Percentiles rank a stretch among this genome's conserved stretches.
phyloP scores from a whole-genome alignment of 2,888 invertebrate species.

The Cotesia congregata region DNA sequence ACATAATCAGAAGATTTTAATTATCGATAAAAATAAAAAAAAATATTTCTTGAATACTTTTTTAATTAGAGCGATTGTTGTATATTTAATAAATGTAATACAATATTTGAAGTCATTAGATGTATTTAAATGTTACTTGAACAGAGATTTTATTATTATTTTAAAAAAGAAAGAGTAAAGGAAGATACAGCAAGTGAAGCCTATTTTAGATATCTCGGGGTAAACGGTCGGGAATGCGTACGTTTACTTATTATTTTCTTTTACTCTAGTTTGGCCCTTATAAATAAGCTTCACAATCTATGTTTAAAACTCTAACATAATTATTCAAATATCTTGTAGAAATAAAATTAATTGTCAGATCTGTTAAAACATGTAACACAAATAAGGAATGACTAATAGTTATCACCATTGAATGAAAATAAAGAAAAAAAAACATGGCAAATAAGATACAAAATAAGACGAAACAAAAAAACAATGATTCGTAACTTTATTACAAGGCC shows the following conservation, averaged over 20 bases:
- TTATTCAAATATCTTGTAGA: neutral
- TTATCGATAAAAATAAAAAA: too few relatives aligned
- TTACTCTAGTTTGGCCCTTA: slow-evolving; percentile 22
- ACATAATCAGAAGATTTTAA: too few relatives aligned
- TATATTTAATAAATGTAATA: neutral
- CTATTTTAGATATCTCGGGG: slow-evolving; percentile 56
- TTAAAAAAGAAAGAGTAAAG: neutral
- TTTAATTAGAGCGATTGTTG: too few relatives aligned
- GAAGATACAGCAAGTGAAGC: slow-evolving; percentile 28
- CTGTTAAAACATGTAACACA: neutral
- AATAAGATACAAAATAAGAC: slow-evolving; percentile 23
- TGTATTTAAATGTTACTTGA: neutral
- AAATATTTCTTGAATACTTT: too few relatives aligned
- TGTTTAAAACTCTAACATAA: neutral
- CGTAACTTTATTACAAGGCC: slow-evolving; percentile 34
- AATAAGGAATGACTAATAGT: neutral
- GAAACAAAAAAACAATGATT: slow-evolving; percentile 33
- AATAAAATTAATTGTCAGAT: neutral
- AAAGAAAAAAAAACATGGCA: slow-evolving; percentile 19
- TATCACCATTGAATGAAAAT: slow-evolving; percentile 7
- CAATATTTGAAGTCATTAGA: neutral
- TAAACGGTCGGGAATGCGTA: slow-evolving; percentile 52
- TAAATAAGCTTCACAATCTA: slow-evolving; percentile 10
- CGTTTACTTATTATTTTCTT: slow-evolving; percentile 22
- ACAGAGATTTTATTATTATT: neutral